Evolutionary conservation across 2,888 invertebrate genomes (phyloP).

Genomic region (Agrochola litura): DNA sequence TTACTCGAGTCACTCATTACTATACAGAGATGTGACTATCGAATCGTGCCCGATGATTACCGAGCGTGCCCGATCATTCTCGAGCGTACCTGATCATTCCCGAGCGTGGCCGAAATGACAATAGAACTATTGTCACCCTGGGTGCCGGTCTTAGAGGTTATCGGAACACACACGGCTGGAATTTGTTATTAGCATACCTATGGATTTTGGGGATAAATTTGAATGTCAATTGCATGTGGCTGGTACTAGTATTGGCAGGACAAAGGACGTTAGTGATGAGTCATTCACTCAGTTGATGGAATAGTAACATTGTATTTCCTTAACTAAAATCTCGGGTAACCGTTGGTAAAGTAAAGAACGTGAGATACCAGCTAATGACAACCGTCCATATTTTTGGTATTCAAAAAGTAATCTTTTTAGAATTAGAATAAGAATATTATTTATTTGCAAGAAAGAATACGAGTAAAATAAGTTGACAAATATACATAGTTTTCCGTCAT

Average conservation of each 20-base stretch:
- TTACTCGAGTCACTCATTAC: slow-evolving; percentile 19
- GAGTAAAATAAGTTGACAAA: too few relatives aligned
- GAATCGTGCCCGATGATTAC: slow-evolving; percentile 27
- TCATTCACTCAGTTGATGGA: background rate
- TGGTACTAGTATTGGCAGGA: background rate
- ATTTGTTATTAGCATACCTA: slow-evolving; percentile 58
- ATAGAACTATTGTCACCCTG: slow-evolving; percentile 32
- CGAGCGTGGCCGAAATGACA: slow-evolving; percentile 39
- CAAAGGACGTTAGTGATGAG: background rate
- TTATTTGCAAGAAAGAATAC: too few relatives aligned
- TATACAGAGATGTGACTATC: slow-evolving; percentile 9
- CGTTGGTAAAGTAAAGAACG: too few relatives aligned
- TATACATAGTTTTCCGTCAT: too few relatives aligned
- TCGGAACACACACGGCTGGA: slow-evolving; percentile 35
- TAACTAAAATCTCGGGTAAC: background rate
- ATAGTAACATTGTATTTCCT: background rate
- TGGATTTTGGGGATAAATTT: slow-evolving; percentile 35
- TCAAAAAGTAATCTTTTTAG: background rate
- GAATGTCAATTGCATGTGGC: slow-evolving; percentile 44
- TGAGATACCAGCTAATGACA: too few relatives aligned
- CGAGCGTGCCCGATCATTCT: slow-evolving; percentile 23
- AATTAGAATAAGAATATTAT: too few relatives aligned
- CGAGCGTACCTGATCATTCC: slow-evolving; percentile 8
- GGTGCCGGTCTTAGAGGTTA: slow-evolving; percentile 29
- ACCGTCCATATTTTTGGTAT: background rate